Evolutionary conservation across 2,113 vertebrate species (phyloP).

Genomic region (Daboia siamensis): DNA sequence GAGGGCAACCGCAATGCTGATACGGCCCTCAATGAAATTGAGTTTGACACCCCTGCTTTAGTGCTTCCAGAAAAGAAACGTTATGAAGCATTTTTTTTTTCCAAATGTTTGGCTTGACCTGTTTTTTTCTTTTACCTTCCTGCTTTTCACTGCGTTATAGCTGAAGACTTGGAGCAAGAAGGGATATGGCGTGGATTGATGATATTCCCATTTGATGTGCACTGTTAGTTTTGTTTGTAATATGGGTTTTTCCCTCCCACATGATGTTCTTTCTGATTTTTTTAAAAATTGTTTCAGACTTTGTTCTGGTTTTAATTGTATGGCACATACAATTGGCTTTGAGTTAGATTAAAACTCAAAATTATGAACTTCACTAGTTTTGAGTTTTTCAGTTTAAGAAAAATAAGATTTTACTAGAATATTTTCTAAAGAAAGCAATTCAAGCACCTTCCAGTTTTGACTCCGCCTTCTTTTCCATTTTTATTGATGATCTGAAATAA

Average conservation of each 20-base stretch:
- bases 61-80: not conserved
- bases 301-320: not conserved
- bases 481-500: not conserved
- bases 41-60: no score
- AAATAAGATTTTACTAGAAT: not conserved
- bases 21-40: no score
- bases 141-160: not conserved
- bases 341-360: not conserved
- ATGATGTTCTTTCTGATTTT: not conserved
- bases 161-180: not conserved
- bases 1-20: no score
- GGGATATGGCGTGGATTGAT: not conserved
- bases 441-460: not conserved
- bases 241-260: not conserved
- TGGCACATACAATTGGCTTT: not conserved
- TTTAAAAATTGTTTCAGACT: not conserved
- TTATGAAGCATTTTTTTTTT: not conserved
- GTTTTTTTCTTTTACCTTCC: not conserved
- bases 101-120: not conserved
- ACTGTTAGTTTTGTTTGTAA: not conserved
- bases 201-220: not conserved
- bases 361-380: not conserved
- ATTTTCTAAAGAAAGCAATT: not conserved
- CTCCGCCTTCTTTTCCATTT: not conserved
- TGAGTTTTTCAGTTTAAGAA: not conserved